These are phyloP conservation scores for Drosophila serrata DNA, from an alignment of 1,140 invertebrate genomes.

Conservation along the genomic window DNA sequence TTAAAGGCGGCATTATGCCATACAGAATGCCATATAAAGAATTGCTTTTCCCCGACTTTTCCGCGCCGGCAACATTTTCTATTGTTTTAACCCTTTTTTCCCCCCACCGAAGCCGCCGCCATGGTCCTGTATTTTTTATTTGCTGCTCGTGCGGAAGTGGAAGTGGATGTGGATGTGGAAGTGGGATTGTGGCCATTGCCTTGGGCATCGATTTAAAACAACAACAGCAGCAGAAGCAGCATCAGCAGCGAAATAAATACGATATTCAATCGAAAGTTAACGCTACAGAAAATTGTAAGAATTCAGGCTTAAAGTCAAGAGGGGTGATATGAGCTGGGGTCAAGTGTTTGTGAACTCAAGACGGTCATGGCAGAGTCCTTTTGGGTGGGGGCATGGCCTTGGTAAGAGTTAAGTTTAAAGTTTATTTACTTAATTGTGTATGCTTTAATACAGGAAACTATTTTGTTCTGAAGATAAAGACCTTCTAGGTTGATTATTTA, in stretches of 20 bases:
- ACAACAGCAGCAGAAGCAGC: conserved; percentile 1
- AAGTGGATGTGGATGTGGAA: conserved; percentile 55
- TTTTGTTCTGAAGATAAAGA: background rate
- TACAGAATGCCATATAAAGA: conserved; percentile 67
- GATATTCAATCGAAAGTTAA: conserved; percentile 59
- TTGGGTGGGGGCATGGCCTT: background rate
- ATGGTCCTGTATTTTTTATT: conserved; percentile 42
- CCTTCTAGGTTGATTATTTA: background rate
- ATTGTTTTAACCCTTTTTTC: conserved; percentile 79
- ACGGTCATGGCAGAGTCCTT: background rate
- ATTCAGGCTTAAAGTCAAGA: conserved; percentile 9
- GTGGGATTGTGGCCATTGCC: conserved; percentile 67
- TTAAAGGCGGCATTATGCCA: conserved; percentile 75
- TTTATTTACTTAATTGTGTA: too few species aligned
- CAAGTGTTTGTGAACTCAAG: conserved; percentile 10
- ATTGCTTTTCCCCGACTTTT: conserved; percentile 52
- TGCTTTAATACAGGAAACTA: background rate
- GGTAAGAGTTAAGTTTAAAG: background rate
- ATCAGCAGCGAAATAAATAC: conserved; percentile 10
- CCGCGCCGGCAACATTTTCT: conserved; percentile 62
- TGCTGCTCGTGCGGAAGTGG: conserved; percentile 62
- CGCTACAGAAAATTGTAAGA: conserved; percentile 34
- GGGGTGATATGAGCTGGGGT: background rate
- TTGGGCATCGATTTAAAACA: conserved; percentile 65
- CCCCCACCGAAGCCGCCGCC: background rate